These are phyloP conservation scores for Hoplias malabaricus DNA, from an alignment of 2,113 vertebrate species.

Conservation along the genomic window DNA sequence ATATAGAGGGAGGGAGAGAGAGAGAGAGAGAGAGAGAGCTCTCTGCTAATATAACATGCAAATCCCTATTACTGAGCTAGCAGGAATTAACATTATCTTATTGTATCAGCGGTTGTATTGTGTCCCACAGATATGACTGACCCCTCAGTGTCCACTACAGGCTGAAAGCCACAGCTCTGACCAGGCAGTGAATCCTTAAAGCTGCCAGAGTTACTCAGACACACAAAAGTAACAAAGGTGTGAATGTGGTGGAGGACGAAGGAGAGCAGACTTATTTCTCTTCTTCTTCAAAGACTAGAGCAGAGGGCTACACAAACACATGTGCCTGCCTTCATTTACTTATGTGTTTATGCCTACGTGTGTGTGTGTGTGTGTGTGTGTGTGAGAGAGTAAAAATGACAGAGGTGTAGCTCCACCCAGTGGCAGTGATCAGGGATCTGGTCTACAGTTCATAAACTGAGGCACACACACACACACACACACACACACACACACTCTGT, in stretches of 20 bases:
- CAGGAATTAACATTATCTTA: too few relatives aligned
- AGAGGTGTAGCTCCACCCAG: conserved; percentile 72
- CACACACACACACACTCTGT: too few relatives aligned
- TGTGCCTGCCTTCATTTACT: neutral
- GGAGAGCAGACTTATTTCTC: neutral
- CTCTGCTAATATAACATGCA: too few relatives aligned
- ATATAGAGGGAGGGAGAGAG: too few relatives aligned
- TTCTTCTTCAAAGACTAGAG: conserved; percentile 25
- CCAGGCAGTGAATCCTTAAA: neutral
- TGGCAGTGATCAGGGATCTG: conserved; percentile 46
- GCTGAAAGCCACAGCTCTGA: neutral
- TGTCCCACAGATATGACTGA: neutral
- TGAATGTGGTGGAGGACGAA: neutral
- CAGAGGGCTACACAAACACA: conserved; percentile 13
- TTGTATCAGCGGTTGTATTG: too few relatives aligned
- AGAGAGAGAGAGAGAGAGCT: too few relatives aligned
- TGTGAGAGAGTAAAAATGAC: neutral
- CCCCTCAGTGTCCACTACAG: neutral
- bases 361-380: neutral
- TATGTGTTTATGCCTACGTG: neutral
- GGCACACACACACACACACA: too few relatives aligned
- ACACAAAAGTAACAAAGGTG: neutral
- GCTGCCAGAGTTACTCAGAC: neutral
- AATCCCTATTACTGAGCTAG: too few relatives aligned
- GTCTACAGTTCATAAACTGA: neutral